A percentile compares a stretch with the other conserved stretches of the same genome.
These are phyloP conservation scores for Phortica magna DNA, from an alignment of 2,888 invertebrate genomes.

Conservation along the genomic window DNA sequence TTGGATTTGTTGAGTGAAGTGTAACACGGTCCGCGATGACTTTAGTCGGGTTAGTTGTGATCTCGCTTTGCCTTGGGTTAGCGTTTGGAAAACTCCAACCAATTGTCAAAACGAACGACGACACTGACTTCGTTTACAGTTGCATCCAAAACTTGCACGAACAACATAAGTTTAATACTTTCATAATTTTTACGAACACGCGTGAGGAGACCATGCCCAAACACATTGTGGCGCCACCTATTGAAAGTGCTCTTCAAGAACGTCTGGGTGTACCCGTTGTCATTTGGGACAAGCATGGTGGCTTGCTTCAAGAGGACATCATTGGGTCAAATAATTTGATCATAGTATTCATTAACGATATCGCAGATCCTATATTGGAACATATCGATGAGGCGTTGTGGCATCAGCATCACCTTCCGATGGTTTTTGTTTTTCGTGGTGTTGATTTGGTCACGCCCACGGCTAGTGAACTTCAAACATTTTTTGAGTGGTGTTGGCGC, in stretches of 20 bases:
- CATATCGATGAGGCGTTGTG: background rate
- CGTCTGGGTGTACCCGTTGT: background rate
- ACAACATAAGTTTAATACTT: background rate
- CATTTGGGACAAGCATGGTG: background rate
- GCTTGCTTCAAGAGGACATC: background rate
- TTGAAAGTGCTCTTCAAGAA: background rate
- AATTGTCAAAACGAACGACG: background rate
- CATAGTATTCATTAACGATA: background rate
- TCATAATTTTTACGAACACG: background rate
- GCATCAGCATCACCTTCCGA: background rate
- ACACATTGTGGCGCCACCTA: background rate
- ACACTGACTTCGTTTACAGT: background rate
- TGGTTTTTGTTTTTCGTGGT: background rate
- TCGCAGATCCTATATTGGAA: background rate
- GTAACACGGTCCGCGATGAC: background rate
- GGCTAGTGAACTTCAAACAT: background rate
- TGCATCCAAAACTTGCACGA: background rate
- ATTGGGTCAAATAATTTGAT: slow-evolving; percentile 3
- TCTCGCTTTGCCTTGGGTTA: background rate
- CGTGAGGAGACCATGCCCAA: background rate
- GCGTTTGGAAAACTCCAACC: background rate
- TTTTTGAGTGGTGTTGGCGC: slow-evolving; percentile 15
- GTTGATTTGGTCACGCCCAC: background rate
- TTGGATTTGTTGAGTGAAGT: background rate
- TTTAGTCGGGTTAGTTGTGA: background rate